Percentiles rank a stretch among this genome's conserved stretches.
phyloP scores from a whole-genome alignment of 1,140 invertebrate species.

The Stenopsyche tienmushanensis region DNA sequence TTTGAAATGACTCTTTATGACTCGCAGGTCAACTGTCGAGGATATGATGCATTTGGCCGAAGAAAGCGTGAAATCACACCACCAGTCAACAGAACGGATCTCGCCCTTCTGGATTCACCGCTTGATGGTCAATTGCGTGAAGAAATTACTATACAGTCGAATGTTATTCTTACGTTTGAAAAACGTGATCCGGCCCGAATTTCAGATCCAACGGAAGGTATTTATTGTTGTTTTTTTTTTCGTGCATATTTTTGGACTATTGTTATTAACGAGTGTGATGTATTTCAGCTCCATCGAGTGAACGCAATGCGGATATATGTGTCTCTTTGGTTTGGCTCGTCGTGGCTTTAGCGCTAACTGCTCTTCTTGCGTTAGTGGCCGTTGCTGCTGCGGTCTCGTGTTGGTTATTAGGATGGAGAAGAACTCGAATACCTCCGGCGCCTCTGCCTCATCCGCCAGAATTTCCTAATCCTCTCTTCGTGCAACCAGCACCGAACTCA shows the following conservation, averaged over 20 bases:
- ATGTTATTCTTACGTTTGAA: slow-evolving; percentile 87
- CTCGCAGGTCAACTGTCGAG: slow-evolving; percentile 83
- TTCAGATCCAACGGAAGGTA: slow-evolving; percentile 70
- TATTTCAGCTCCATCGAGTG: slow-evolving; percentile 37
- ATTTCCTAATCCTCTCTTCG: slow-evolving; percentile 92
- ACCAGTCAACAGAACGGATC: slow-evolving; percentile 57
- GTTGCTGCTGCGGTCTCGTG: slow-evolving; percentile 92
- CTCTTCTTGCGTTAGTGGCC: slow-evolving; percentile 85
- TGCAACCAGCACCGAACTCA: slow-evolving; percentile 75
- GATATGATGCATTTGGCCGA: slow-evolving; percentile 84
- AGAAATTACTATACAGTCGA: slow-evolving; percentile 90
- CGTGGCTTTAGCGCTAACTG: slow-evolving; percentile 88
- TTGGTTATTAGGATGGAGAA: slow-evolving; percentile 90
- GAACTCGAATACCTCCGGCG: slow-evolving; percentile 79
- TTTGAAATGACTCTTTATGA: background rate
- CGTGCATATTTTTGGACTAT: too few species aligned
- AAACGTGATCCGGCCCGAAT: slow-evolving; percentile 66
- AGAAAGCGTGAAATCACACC: slow-evolving; percentile 67
- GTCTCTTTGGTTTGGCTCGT: slow-evolving; percentile 91
- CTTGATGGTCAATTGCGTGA: slow-evolving; percentile 83
- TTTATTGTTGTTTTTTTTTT: slow-evolving; percentile 30
- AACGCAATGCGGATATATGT: slow-evolving; percentile 76
- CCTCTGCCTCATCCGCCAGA: slow-evolving; percentile 91
- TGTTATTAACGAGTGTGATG: background rate
- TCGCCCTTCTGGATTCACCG: slow-evolving; percentile 59